Evolutionary conservation across 1,140 invertebrate genomes (phyloP).

Genomic region (Lepidotrigona ventralis): DNA sequence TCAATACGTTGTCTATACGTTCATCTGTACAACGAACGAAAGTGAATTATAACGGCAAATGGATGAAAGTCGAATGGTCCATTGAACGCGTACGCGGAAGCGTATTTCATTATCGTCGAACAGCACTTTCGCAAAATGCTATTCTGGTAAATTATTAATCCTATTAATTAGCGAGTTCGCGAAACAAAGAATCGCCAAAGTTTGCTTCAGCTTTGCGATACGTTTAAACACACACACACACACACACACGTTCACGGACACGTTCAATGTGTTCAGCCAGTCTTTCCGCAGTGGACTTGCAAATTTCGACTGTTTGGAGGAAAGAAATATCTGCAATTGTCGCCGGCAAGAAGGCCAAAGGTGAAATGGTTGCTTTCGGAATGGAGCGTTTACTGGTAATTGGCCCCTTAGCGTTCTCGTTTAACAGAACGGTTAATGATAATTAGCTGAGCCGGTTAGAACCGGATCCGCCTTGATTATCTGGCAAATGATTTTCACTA

Average conservation of each 20-base stretch:
- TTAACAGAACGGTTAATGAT: conserved; percentile 41
- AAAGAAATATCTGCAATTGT: conserved; percentile 15
- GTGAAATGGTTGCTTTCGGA: conserved; percentile 14
- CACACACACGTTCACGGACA: no score
- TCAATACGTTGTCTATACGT: no score
- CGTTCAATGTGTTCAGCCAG: not conserved
- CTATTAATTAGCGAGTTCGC: not conserved
- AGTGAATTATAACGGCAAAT: no score
- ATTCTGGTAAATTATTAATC: not conserved
- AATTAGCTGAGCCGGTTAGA: conserved; percentile 22
- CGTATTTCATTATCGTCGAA: no score
- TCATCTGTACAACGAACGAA: no score
- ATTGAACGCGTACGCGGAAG: no score
- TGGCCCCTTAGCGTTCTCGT: conserved; percentile 36
- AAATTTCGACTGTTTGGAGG: conserved; percentile 19
- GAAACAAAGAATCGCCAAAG: not conserved
- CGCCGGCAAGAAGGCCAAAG: not conserved
- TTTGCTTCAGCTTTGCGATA: not conserved
- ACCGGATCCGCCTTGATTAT: conserved; percentile 16
- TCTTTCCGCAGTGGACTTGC: not conserved
- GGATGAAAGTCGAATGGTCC: no score
- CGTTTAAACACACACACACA: no score
- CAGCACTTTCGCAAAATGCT: no score
- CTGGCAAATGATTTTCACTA: conserved; percentile 16
- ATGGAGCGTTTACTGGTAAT: conserved; percentile 37